These are phyloP conservation scores for Andrena bicolor DNA, from an alignment of 2,888 invertebrate genomes.

Conservation along the genomic window DNA sequence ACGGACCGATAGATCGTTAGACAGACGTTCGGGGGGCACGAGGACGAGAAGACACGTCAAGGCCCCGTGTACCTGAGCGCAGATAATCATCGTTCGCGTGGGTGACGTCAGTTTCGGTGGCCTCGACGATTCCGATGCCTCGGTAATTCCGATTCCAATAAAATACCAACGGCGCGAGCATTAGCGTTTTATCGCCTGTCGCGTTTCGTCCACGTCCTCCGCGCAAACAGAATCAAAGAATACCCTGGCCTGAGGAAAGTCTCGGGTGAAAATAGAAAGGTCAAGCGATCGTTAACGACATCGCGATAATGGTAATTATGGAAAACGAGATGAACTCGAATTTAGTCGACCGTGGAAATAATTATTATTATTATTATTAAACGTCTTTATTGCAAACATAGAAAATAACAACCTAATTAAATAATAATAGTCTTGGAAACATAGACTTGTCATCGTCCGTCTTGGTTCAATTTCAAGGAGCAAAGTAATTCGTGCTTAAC, in stretches of 20 bases:
- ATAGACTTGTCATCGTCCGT: too few relatives aligned
- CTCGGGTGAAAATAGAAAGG: background rate
- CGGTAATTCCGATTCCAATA: constrained; percentile 78
- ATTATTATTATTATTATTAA: too few relatives aligned
- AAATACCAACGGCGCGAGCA: constrained; percentile 65
- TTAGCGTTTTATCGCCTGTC: constrained; percentile 59
- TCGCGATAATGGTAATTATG: constrained; percentile 10
- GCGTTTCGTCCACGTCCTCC: constrained; percentile 15
- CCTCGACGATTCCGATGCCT: constrained; percentile 69
- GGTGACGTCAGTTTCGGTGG: constrained; percentile 75
- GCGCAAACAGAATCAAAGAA: background rate
- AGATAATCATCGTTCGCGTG: constrained; percentile 67
- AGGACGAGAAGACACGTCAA: constrained; percentile 66
- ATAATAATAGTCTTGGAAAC: too few relatives aligned
- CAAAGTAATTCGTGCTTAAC: too few relatives aligned
- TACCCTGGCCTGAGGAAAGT: background rate
- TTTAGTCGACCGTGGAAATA: too few relatives aligned
- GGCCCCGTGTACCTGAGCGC: constrained; percentile 65
- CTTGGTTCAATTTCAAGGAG: too few relatives aligned
- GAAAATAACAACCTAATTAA: too few relatives aligned
- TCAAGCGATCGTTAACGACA: background rate
- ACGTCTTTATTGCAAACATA: too few relatives aligned
- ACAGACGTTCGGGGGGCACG: constrained; percentile 54
- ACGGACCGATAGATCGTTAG: constrained; percentile 65
- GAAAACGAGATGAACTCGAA: too few relatives aligned